Evolutionary conservation across 1,140 invertebrate genomes (phyloP).

Genomic region (Aphis gossypii): DNA sequence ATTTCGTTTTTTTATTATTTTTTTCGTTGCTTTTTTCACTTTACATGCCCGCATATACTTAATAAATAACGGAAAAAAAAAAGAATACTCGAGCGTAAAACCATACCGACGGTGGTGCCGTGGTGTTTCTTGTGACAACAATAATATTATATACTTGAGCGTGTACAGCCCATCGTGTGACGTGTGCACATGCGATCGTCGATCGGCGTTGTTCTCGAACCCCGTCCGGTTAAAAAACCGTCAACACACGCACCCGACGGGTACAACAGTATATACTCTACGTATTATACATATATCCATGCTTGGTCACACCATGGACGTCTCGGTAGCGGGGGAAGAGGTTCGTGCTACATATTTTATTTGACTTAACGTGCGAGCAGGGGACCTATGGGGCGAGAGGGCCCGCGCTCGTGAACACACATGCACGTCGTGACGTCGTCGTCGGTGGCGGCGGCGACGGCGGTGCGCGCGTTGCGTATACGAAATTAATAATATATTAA

Average conservation of each 20-base stretch:
- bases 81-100: background rate
- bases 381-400: no score
- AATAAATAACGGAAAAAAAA: background rate
- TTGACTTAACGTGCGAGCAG: background rate
- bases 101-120: no score
- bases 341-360: background rate
- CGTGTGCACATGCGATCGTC: background rate
- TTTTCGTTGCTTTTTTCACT: background rate
- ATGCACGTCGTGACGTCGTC: background rate
- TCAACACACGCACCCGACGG: background rate
- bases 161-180: background rate
- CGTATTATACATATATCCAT: background rate
- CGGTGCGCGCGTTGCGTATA: background rate
- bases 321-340: background rate
- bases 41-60: background rate
- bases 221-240: background rate
- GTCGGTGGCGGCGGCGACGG: no score
- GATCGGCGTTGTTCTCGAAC: background rate
- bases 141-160: background rate
- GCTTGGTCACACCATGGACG: background rate
- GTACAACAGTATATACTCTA: background rate
- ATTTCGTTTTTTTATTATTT: background rate
- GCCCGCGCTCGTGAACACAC: background rate
- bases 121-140: background rate
- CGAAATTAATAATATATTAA: no score